Percentiles rank a stretch among this genome's conserved stretches.
Evolutionary conservation across 2,797 vertebrate genomes (phyloP).

Genomic region (Hyperoplus lanceolatus): DNA sequence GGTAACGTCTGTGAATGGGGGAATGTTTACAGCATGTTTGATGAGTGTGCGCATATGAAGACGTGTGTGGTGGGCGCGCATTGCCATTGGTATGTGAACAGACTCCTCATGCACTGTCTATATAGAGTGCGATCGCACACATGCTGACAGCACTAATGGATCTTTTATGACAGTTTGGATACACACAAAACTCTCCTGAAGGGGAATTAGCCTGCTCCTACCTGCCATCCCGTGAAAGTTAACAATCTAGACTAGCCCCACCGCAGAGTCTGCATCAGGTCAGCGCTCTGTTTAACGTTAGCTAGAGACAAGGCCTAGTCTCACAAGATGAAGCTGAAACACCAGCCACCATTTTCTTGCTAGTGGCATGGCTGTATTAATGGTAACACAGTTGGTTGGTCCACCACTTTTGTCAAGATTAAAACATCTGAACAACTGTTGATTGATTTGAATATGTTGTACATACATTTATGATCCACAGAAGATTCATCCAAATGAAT

Average conservation of each 20-base stretch:
- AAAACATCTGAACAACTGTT: not conserved
- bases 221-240: slow-evolving; percentile 45
- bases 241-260: slow-evolving; percentile 35
- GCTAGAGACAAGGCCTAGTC: slow-evolving; percentile 3
- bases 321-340: slow-evolving; percentile 1
- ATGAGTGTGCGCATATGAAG: slow-evolving; percentile 46
- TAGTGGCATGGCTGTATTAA: not conserved
- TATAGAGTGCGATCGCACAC: slow-evolving; percentile 42
- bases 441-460: not conserved
- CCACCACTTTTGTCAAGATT: not conserved
- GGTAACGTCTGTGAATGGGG: slow-evolving; percentile 51
- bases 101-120: slow-evolving; percentile 13
- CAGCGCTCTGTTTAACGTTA: slow-evolving; percentile 28
- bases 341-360: not conserved
- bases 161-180: slow-evolving; percentile 63
- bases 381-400: not conserved
- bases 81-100: slow-evolving; percentile 22
- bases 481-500: not conserved
- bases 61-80: slow-evolving; percentile 19
- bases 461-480: not conserved
- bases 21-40: slow-evolving; percentile 70
- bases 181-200: slow-evolving; percentile 55
- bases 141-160: slow-evolving; percentile 54
- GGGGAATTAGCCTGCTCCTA: slow-evolving; percentile 58
- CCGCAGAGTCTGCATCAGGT: slow-evolving; percentile 22